phyloP scores from a whole-genome alignment of 2,888 invertebrate species.

The Scelioninae gen. 1 region DNA sequence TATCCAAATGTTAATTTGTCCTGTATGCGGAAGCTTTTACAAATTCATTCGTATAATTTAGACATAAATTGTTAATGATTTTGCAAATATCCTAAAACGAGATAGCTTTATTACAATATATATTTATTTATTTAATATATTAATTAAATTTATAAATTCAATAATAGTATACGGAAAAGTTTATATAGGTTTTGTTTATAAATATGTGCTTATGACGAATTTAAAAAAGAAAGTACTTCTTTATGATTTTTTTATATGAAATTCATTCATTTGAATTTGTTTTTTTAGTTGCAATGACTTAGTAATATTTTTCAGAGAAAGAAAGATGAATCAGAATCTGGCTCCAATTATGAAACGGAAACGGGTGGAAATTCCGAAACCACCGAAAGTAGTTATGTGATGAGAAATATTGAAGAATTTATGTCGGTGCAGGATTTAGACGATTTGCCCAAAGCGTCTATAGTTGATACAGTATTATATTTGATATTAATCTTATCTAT shows the following conservation, averaged over 20 bases:
- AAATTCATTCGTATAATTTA: not conserved
- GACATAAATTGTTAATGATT: not conserved
- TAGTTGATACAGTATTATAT: not conserved
- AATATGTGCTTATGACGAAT: no score
- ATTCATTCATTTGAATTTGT: not conserved
- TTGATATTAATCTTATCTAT: no score
- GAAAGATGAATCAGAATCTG: not conserved
- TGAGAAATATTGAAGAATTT: not conserved
- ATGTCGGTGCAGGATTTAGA: not conserved
- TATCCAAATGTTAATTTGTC: constrained; percentile 17
- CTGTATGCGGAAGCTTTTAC: not conserved
- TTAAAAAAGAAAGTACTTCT: no score
- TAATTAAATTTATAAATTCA: no score
- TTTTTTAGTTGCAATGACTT: not conserved
- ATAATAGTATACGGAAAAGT: no score
- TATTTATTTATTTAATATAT: no score
- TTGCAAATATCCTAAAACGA: not conserved
- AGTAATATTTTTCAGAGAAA: not conserved
- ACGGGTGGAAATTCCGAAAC: constrained; percentile 5
- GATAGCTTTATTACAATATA: not conserved
- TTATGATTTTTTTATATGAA: not conserved
- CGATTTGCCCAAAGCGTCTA: not conserved
- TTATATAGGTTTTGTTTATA: no score
- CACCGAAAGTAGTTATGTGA: not conserved
- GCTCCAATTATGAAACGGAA: not conserved